Conservation (phyloP, 2,888 invertebrate species). For the Gerris lacustris region DNA sequence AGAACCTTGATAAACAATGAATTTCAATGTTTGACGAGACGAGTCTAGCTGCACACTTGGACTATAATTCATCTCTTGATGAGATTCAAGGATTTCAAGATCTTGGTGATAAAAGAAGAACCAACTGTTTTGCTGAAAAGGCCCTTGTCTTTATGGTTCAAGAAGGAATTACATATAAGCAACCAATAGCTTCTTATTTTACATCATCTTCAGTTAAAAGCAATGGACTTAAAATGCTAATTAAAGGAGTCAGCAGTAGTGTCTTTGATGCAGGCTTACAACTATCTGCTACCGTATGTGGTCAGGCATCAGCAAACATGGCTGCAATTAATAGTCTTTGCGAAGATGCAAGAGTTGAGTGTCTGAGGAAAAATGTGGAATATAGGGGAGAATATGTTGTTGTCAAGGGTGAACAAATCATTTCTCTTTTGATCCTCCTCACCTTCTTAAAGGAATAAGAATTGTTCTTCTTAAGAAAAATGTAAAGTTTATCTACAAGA, state of each 20-base stretch:
- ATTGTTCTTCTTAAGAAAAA: neutral
- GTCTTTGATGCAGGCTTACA: neutral
- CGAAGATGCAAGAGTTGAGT: neutral
- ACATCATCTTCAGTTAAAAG: neutral
- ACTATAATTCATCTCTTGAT: neutral
- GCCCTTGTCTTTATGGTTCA: neutral
- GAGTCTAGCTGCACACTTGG: neutral
- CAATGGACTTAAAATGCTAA: neutral
- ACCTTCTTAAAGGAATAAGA: neutral
- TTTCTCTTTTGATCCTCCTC: neutral
- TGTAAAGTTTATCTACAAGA: neutral
- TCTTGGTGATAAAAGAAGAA: neutral
- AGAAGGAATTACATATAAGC: neutral
- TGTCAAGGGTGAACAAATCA: neutral
- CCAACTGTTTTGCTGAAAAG: neutral
- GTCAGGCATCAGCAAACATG: neutral
- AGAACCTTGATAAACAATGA: neutral
- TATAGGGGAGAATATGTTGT: neutral
- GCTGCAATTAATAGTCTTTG: neutral
- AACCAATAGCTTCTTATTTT: neutral
- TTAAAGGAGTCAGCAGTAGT: neutral
- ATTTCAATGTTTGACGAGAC: neutral
- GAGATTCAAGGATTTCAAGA: neutral
- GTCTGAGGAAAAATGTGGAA: neutral
- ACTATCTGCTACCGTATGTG: neutral